Percentiles rank a stretch among this genome's conserved stretches.
Evolutionary conservation across 2,888 invertebrate species (phyloP).

Genomic region (Eurytoma californica): DNA sequence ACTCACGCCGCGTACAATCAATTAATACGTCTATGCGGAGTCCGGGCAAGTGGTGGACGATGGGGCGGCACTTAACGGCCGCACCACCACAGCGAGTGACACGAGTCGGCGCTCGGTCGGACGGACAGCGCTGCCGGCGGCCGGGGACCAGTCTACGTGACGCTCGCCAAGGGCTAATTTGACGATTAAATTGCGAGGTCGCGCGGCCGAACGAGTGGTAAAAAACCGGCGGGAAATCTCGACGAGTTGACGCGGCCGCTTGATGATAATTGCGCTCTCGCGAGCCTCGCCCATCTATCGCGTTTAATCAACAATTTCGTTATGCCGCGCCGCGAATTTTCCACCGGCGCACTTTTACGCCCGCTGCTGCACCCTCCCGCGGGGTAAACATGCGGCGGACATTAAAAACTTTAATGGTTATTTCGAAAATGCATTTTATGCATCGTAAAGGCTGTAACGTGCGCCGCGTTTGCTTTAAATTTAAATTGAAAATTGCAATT

Average conservation of each 20-base stretch:
- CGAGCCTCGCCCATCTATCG: slow-evolving; percentile 11
- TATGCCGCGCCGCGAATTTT: slow-evolving; percentile 6
- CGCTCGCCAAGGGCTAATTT: slow-evolving; percentile 35
- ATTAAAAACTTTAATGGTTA: background rate
- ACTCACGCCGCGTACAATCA: background rate
- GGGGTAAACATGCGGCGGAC: too few species aligned
- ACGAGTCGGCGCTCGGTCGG: slow-evolving; percentile 47
- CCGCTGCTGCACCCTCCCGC: background rate
- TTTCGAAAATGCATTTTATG: slow-evolving; percentile 1
- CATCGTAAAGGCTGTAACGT: background rate
- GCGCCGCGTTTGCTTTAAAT: too few species aligned
- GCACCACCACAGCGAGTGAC: slow-evolving; percentile 22
- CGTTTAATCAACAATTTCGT: slow-evolving; percentile 29
- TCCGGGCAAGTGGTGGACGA: background rate
- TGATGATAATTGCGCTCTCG: slow-evolving; percentile 18
- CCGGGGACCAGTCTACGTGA: slow-evolving; percentile 20
- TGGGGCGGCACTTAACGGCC: slow-evolving; percentile 6
- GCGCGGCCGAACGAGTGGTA: background rate
- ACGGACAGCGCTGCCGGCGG: background rate
- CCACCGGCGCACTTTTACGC: background rate
- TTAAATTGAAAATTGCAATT: too few species aligned
- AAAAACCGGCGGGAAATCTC: background rate
- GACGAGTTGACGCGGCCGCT: background rate
- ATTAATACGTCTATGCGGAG: background rate
- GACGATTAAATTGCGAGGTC: slow-evolving; percentile 18